Percentiles rank a stretch among this genome's conserved stretches.
phyloP scores from a whole-genome alignment of 2,797 vertebrate species.

The Sarcophilus harrisii region DNA sequence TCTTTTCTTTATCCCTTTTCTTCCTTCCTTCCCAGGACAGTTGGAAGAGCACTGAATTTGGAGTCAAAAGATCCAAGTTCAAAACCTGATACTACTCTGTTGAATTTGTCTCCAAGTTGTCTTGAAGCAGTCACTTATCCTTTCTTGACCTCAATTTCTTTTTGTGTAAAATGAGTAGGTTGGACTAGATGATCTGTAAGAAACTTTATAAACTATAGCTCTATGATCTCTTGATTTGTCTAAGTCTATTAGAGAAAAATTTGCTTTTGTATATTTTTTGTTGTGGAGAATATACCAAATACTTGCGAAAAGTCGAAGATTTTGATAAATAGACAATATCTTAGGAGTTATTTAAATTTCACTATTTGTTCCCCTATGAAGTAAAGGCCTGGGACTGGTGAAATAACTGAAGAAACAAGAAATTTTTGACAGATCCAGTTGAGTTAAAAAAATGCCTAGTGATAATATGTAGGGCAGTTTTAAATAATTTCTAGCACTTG shows the following conservation, averaged over 20 bases:
- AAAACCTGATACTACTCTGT: background rate
- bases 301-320: background rate
- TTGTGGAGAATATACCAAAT: background rate
- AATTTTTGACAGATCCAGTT: conserved; percentile 17
- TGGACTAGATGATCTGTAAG: background rate
- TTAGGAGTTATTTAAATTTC: conserved; percentile 41
- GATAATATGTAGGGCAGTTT: background rate
- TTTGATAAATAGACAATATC: conserved; percentile 19
- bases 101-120: background rate
- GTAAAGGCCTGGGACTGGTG: background rate
- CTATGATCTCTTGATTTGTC: background rate
- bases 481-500: background rate
- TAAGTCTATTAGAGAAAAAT: background rate
- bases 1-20: background rate
- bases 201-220: background rate
- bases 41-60: background rate
- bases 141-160: background rate
- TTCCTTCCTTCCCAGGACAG: background rate
- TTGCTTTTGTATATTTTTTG: background rate
- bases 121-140: background rate
- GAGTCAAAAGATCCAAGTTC: background rate
- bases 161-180: background rate
- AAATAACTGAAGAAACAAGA: conserved; percentile 50
- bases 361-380: conserved; percentile 31
- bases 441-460: background rate